Conservation (phyloP, 2,888 invertebrate genomes). For the Catocala fraxini region DNA sequence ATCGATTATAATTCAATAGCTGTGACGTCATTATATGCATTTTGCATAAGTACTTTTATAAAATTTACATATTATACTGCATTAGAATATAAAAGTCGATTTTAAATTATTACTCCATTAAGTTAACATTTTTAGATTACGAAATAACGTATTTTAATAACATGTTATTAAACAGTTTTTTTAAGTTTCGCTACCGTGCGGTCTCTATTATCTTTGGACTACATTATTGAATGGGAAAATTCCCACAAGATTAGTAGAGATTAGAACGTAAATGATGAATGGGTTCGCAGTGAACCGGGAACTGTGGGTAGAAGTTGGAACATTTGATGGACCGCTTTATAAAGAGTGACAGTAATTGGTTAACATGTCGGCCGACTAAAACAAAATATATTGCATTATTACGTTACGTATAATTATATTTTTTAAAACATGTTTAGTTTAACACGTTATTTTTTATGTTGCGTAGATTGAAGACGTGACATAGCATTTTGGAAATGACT, state of each 20-base stretch:
- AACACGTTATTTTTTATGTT: too few relatives aligned
- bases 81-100: background rate
- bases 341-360: constrained; percentile 25
- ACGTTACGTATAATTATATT: constrained; percentile 15
- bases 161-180: constrained; percentile 11
- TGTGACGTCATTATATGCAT: constrained; percentile 5
- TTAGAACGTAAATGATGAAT: constrained; percentile 15
- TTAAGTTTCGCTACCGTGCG: constrained; percentile 11
- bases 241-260: constrained; percentile 20
- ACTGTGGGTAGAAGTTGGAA: constrained; percentile 11
- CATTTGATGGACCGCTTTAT: constrained; percentile 18
- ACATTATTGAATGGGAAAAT: constrained; percentile 20
- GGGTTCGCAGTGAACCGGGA: constrained; percentile 13
- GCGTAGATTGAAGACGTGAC: too few relatives aligned
- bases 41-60: background rate
- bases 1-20: background rate
- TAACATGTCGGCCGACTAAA: constrained; percentile 1
- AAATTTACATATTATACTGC: background rate
- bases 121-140: constrained; percentile 12
- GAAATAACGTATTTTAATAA: constrained; percentile 16
- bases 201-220: constrained; percentile 12
- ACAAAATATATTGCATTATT: background rate
- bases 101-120: background rate
- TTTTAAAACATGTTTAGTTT: background rate
- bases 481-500: too few relatives aligned